Evolutionary conservation across 2,113 vertebrate species (phyloP).

Genomic region (Crotalus helleri): DNA sequence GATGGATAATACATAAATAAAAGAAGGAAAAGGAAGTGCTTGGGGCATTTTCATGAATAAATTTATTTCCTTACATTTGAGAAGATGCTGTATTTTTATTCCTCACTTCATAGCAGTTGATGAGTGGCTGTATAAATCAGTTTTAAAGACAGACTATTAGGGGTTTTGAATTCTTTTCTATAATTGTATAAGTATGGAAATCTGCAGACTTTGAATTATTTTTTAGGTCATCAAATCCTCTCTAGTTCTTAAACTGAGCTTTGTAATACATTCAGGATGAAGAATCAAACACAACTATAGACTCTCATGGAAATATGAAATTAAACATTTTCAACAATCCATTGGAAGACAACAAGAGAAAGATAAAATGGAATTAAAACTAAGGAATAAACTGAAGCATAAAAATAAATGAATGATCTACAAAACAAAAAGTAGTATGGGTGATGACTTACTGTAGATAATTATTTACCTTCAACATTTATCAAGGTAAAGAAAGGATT

Average conservation of each 20-base stretch:
- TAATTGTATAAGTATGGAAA: neutral
- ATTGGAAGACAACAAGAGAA: neutral
- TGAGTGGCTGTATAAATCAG: neutral
- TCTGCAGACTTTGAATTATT: slow-evolving; percentile 24
- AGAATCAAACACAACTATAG: neutral
- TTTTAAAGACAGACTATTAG: neutral
- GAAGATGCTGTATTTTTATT: neutral
- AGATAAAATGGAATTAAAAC: neutral
- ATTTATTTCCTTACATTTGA: neutral
- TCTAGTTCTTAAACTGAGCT: neutral
- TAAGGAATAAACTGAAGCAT: neutral
- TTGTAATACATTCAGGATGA: neutral
- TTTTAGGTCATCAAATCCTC: slow-evolving; percentile 27
- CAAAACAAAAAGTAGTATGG: neutral
- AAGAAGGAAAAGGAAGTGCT: neutral
- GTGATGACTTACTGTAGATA: neutral
- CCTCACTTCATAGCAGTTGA: neutral
- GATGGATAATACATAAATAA: neutral
- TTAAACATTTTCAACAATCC: neutral
- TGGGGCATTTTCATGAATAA: neutral
- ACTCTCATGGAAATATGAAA: neutral
- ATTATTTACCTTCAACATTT: neutral
- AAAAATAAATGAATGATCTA: neutral
- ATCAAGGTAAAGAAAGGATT: neutral
- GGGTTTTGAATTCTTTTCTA: neutral